Evolutionary conservation across 1,140 invertebrate species (phyloP).

Genomic region (Galleria mellonella): DNA sequence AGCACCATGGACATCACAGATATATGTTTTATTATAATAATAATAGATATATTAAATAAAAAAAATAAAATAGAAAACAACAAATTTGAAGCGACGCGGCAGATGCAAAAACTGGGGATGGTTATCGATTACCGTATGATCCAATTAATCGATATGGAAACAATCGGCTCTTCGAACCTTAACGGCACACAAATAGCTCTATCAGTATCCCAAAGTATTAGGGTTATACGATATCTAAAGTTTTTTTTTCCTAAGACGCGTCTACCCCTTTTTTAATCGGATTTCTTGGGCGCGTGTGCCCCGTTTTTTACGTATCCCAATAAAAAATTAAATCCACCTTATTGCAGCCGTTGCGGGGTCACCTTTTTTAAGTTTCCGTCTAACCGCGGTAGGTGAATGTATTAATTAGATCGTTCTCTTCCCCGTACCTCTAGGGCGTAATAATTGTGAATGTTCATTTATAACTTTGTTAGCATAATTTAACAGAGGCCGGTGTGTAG

Average conservation of each 20-base stretch:
- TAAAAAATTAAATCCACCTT: slow-evolving; percentile 66
- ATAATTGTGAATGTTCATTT: slow-evolving; percentile 32
- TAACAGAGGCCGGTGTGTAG: slow-evolving; percentile 23
- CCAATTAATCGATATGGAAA: slow-evolving; percentile 71
- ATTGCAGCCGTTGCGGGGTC: slow-evolving; percentile 58
- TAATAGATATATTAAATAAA: background rate
- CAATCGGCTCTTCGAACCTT: slow-evolving; percentile 52
- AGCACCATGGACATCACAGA: too few species aligned
- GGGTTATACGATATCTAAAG: slow-evolving; percentile 50
- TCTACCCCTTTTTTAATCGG: slow-evolving; percentile 70
- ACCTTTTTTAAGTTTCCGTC: slow-evolving; percentile 50
- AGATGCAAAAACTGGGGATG: slow-evolving; percentile 55
- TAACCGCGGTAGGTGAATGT: slow-evolving; percentile 51
- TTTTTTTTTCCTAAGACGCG: slow-evolving; percentile 55
- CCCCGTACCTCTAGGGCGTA: slow-evolving; percentile 14
- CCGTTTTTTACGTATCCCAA: slow-evolving; percentile 43
- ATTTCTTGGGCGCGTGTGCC: slow-evolving; percentile 61
- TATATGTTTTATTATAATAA: too few species aligned
- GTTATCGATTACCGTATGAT: slow-evolving; percentile 70
- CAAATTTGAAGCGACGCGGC: slow-evolving; percentile 32
- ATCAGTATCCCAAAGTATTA: slow-evolving; percentile 60
- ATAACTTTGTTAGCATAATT: slow-evolving; percentile 43
- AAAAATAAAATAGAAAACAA: slow-evolving; percentile 26
- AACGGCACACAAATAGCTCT: slow-evolving; percentile 61
- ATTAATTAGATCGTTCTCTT: slow-evolving; percentile 50